Percentiles rank a stretch among this genome's conserved stretches.
Conservation (phyloP, 1,140 invertebrate species). For the Neomicropteryx cornuta region DNA sequence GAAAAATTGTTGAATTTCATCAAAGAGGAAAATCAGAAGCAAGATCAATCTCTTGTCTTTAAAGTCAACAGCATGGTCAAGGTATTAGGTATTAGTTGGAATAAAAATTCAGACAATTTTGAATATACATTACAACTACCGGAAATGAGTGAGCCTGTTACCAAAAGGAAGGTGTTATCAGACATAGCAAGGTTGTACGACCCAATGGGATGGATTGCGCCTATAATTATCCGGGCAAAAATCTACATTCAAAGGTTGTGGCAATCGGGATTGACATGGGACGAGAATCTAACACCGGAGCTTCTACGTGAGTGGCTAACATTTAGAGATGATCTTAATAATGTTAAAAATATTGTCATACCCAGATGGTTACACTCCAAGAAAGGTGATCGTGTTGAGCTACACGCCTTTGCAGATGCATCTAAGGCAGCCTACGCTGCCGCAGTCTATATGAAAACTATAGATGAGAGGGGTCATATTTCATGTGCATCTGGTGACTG, state of each 20-base stretch:
- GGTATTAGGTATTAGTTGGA: conserved; percentile 15
- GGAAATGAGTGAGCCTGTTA: conserved; percentile 6
- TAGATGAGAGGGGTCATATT: conserved; percentile 4
- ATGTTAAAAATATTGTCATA: conserved; percentile 10
- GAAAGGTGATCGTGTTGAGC: background rate
- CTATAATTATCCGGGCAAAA: conserved; percentile 23
- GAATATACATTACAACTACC: conserved; percentile 12
- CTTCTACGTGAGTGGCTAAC: conserved; percentile 10
- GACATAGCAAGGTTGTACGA: conserved; percentile 23
- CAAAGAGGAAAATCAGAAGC: too few species aligned
- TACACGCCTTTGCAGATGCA: conserved; percentile 22
- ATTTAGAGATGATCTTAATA: conserved; percentile 8
- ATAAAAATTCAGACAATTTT: conserved; percentile 12
- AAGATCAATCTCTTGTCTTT: too few species aligned
- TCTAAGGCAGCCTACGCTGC: conserved; percentile 23
- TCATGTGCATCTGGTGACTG: conserved; percentile 12
- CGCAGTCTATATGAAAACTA: conserved; percentile 16
- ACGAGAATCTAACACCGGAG: conserved; percentile 17
- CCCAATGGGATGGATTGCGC: conserved; percentile 23
- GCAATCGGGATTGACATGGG: conserved; percentile 19
- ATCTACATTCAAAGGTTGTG: conserved; percentile 24
- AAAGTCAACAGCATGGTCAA: conserved; percentile 12
- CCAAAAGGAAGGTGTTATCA: conserved; percentile 17
- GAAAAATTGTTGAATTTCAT: conserved; percentile 8
- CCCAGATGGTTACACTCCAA: conserved; percentile 6